A percentile compares a stretch with the other conserved stretches of the same genome.
Evolutionary conservation across 2,888 invertebrate species (phyloP).

Genomic region (Calameuta pallipes): DNA sequence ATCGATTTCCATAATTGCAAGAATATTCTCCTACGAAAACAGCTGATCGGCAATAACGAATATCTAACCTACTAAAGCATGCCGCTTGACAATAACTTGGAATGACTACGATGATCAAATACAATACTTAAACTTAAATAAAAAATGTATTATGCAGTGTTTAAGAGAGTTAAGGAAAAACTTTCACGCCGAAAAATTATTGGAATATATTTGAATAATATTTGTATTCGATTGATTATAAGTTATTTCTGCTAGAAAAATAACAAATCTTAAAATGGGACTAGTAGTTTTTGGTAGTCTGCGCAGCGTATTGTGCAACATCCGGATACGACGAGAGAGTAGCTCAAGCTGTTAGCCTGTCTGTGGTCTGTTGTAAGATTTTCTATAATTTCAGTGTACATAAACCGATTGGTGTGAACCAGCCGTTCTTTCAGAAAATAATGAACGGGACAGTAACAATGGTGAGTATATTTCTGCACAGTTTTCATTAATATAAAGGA

Average conservation of each 20-base stretch:
- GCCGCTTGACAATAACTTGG: conserved; percentile 1
- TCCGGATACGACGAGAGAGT: conserved; percentile 39
- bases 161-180: neutral
- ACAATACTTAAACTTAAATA: neutral
- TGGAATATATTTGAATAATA: neutral
- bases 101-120: neutral
- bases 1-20: conserved; percentile 39
- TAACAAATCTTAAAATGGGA: neutral
- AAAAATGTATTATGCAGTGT: neutral
- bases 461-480: conserved; percentile 43
- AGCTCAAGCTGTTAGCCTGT: neutral
- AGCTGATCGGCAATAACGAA: neutral
- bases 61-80: conserved; percentile 8
- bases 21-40: neutral
- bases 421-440: conserved; percentile 23
- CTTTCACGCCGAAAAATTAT: neutral
- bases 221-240: neutral
- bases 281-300: neutral
- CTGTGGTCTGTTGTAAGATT: neutral
- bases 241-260: neutral
- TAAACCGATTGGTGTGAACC: neutral
- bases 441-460: conserved; percentile 63
- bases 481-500: neutral
- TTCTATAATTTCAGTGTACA: neutral
- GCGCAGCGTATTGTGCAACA: conserved; percentile 19